Conservation (phyloP, 2,888 invertebrate genomes). For the Ptilodon capucinus region DNA sequence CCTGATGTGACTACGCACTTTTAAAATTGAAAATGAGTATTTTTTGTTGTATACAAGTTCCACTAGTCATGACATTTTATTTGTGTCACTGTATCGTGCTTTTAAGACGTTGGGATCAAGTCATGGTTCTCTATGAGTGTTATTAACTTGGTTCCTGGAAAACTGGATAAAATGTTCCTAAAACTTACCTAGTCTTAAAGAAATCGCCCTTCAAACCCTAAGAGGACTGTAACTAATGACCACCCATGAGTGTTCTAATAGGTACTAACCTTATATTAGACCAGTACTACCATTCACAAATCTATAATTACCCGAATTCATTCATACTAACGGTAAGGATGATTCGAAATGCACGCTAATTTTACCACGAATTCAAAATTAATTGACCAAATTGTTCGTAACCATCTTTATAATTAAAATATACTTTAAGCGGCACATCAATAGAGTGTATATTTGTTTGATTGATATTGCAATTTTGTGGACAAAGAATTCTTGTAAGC, state of each 20-base stretch:
- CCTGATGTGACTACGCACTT: not conserved
- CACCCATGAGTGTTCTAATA: slow-evolving; percentile 1
- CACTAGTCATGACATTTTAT: not conserved
- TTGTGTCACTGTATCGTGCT: not conserved
- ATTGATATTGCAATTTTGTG: slow-evolving; percentile 26
- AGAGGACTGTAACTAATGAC: no score
- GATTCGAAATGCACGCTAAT: slow-evolving; percentile 50
- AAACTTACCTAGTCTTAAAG: no score
- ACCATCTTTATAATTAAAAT: not conserved
- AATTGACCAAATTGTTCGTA: slow-evolving; percentile 32
- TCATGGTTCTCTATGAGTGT: not conserved
- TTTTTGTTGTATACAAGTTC: not conserved
- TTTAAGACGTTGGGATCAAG: not conserved
- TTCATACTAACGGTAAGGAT: slow-evolving; percentile 54
- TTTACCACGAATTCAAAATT: slow-evolving; percentile 47
- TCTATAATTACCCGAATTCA: slow-evolving; percentile 45
- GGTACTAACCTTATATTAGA: not conserved
- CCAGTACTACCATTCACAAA: slow-evolving; percentile 48
- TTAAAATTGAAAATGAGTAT: not conserved
- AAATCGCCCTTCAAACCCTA: no score
- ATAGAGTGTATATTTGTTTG: slow-evolving; percentile 29
- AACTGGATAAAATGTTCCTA: no score
- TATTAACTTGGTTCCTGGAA: not conserved
- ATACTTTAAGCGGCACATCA: not conserved
- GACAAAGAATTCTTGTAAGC: slow-evolving; percentile 60